A percentile compares a stretch with the other conserved stretches of the same genome.
Conservation (phyloP, 1,140 invertebrate species). For the Ridgeia piscesae region DNA sequence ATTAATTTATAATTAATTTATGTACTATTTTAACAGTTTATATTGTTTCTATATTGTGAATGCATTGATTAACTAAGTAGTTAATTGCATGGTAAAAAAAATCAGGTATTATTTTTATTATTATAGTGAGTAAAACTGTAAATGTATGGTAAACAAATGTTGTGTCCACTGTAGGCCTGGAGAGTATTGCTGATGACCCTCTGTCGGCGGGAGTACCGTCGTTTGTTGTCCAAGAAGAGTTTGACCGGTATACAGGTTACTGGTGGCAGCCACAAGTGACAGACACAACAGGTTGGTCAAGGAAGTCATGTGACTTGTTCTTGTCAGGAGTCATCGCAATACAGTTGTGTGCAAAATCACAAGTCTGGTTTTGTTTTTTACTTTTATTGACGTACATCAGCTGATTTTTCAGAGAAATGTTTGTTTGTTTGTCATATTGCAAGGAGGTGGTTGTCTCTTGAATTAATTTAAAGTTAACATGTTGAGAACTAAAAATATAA, state of each 20-base stretch:
- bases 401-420: too few species aligned
- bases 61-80: too few species aligned
- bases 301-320: not conserved
- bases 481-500: not conserved
- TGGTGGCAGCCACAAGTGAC: slow-evolving; percentile 85
- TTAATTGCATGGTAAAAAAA: too few species aligned
- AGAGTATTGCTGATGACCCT: slow-evolving; percentile 73
- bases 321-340: not conserved
- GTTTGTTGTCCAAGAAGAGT: slow-evolving; percentile 98
- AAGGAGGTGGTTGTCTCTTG: not conserved
- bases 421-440: not conserved
- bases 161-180: slow-evolving; percentile 37
- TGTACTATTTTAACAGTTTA: too few species aligned
- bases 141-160: not conserved
- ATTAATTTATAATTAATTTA: too few species aligned
- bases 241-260: slow-evolving; percentile 91
- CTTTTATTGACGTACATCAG: too few species aligned
- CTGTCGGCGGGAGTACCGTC: slow-evolving; percentile 88
- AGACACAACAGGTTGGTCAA: not conserved
- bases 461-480: not conserved
- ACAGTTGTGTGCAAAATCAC: too few species aligned
- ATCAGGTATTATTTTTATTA: not conserved
- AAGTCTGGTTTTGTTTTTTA: too few species aligned
- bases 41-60: too few species aligned
- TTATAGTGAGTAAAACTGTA: not conserved